Conservation (phyloP, 2,113 vertebrate genomes). For the Ciconia maguari region DNA sequence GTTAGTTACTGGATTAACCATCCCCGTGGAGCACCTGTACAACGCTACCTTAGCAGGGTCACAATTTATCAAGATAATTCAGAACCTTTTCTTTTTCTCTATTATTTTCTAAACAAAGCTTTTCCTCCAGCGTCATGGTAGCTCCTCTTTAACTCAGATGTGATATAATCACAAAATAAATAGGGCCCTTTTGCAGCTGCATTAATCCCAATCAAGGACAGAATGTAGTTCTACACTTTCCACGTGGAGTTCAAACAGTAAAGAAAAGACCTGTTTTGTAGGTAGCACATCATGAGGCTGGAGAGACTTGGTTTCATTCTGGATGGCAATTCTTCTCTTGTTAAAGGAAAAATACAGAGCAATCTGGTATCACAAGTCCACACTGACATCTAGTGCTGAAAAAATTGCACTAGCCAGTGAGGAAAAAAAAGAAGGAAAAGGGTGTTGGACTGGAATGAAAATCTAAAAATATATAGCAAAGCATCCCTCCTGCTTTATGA, state of each 20-base stretch:
- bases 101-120: background rate
- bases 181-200: background rate
- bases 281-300: background rate
- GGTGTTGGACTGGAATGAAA: background rate
- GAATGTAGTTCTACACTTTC: background rate
- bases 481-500: background rate
- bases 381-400: constrained; percentile 79
- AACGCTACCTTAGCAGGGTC: background rate
- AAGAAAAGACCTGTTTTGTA: background rate
- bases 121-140: background rate
- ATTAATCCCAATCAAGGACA: background rate
- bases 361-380: constrained; percentile 51
- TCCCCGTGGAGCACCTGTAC: background rate
- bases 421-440: background rate
- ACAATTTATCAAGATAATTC: background rate
- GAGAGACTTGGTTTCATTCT: background rate
- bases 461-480: background rate
- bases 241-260: background rate
- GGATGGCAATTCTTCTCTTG: background rate
- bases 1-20: background rate
- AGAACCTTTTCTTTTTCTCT: background rate
- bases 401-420: constrained; percentile 43
- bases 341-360: background rate
- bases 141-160: background rate
- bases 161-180: background rate